Conservation (phyloP, 2,797 vertebrate genomes). For the Notamacropus eugenii region DNA sequence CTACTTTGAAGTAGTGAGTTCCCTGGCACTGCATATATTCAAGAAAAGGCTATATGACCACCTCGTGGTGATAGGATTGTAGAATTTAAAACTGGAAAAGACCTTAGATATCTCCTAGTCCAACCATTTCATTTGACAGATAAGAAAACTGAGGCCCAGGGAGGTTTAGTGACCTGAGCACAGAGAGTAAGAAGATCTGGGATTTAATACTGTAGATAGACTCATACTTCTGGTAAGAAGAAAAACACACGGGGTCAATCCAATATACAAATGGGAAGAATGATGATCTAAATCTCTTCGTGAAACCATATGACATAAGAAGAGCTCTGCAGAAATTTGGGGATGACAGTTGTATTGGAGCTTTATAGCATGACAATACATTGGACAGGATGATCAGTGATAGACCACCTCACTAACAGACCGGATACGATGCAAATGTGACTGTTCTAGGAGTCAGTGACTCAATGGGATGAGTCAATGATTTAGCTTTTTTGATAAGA, state of each 20-base stretch:
- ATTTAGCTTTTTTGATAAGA: background rate
- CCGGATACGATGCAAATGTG: background rate
- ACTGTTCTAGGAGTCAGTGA: background rate
- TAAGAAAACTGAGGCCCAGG: background rate
- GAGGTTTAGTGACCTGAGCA: background rate
- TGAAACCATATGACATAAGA: background rate
- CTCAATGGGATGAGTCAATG: background rate
- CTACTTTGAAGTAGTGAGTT: background rate
- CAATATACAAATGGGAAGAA: background rate
- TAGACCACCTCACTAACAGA: background rate
- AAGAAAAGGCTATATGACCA: background rate
- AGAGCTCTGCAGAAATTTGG: background rate
- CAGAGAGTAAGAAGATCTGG: background rate
- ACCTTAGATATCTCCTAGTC: background rate
- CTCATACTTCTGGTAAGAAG: background rate
- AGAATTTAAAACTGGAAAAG: background rate
- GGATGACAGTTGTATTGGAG: background rate
- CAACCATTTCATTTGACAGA: background rate
- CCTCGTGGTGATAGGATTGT: background rate
- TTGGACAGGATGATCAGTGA: background rate
- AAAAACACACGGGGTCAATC: background rate
- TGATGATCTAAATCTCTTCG: background rate
- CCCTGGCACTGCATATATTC: background rate
- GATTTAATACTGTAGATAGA: background rate
- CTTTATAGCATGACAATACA: background rate